Evolutionary conservation across 2,888 invertebrate genomes (phyloP), one percentile per base, ranked within the genome.

Genomic region (Cepaea hortensis): DNA sequence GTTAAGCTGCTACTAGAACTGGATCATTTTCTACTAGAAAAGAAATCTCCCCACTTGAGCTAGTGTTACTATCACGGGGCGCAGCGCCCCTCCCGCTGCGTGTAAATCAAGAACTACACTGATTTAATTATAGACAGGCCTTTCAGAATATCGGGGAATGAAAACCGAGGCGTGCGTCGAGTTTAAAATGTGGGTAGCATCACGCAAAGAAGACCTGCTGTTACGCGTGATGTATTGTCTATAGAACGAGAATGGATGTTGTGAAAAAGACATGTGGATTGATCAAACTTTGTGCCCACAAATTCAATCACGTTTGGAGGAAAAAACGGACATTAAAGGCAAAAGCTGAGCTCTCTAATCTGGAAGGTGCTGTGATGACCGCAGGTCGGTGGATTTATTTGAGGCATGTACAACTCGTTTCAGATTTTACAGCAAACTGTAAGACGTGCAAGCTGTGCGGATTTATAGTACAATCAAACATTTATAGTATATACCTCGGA

Each of bases 171-270:
- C 15, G 62, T 3, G 62, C 23, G 35, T 75, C 35, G 35, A 79
- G 62, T 79, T 23, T 79, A 35, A 35, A 79, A 62, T 62, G 61
- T 79, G 79, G 23, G 79, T 79, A 79, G 62, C 62, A 62, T 55
- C 55, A 62, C 35, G 79, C 35, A 9, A 35, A 79, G 15, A 23
- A 62, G 35, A 5, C 35, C 13, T 35, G 6, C 13, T 46, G 61
- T 15, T 15, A 3, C 13, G 62, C 9, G 62, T 46, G 79, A 79
- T 62, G 62, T 79, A 79, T 79, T 62, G 35, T 62, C 1, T 46
- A 35, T 3, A 20, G 35, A 23, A 15, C 35, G 3, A 23, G 77
- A 13, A n/a, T 4, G 18, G 23, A n/a, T 61, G 77, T n/a, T 23
- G 55, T 11, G 77, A 61, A n/a, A n/a, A 77, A 20, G n/a, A 23